Conservation (phyloP, 2,888 invertebrate species). For the Oscheius myriophilus region DNA sequence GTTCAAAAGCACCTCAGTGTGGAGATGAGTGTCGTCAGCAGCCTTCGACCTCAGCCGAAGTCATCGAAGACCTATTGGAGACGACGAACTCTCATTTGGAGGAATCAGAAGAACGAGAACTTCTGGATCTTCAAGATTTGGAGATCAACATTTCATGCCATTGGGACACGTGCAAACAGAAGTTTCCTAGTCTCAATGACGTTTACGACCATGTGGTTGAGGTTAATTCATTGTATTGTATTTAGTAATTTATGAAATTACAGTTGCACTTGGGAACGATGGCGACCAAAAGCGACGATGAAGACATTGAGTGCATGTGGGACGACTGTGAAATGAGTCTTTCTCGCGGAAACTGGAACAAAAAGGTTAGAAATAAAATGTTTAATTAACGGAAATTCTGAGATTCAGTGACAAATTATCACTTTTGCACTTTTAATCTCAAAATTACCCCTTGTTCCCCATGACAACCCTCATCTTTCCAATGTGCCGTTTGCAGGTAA, state of each 20-base stretch:
- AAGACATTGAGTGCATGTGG: slow-evolving; percentile 19
- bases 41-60: no score
- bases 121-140: no score
- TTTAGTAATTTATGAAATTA: background rate
- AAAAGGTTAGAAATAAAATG: slow-evolving; percentile 12
- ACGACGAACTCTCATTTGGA: no score
- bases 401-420: no score
- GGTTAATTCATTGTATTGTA: background rate
- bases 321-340: slow-evolving; percentile 27
- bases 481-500: slow-evolving; percentile 12
- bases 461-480: background rate
- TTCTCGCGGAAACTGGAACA: slow-evolving; percentile 22
- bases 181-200: slow-evolving; percentile 1
- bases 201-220: slow-evolving; percentile 29
- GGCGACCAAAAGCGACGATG: background rate
- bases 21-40: no score
- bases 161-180: slow-evolving; percentile 20
- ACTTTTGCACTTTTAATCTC: background rate
- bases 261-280: slow-evolving; percentile 7
- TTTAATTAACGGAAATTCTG: slow-evolving; percentile 1
- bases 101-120: no score
- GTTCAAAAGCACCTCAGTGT: no score
- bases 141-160: slow-evolving; percentile 2
- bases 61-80: no score
- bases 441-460: no score